These are phyloP conservation scores for Parauchenoglanis ngamensis DNA, from an alignment of 2,797 vertebrate species.

Conservation along the genomic window DNA sequence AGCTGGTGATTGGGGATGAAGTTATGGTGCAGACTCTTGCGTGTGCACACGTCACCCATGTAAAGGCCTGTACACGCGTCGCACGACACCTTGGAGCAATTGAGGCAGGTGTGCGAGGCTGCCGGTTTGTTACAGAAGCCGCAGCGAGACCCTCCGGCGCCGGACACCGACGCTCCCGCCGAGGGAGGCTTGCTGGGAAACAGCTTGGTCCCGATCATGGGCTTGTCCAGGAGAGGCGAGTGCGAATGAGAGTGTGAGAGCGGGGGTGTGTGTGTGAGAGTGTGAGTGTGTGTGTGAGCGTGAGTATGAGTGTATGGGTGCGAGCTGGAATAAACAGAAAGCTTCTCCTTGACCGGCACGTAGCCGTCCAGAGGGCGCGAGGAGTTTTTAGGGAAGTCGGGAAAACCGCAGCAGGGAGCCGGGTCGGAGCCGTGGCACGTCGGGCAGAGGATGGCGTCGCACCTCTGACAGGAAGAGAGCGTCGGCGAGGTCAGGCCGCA, in stretches of 20 bases:
- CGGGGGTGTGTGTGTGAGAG: conserved; percentile 66
- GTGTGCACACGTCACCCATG: conserved; percentile 90
- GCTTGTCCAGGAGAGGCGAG: conserved; percentile 76
- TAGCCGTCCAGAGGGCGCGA: conserved; percentile 77
- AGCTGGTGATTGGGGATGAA: conserved; percentile 96
- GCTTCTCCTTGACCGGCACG: conserved; percentile 79
- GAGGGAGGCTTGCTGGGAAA: conserved; percentile 74
- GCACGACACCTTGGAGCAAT: conserved; percentile 97
- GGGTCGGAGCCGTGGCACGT: conserved; percentile 78
- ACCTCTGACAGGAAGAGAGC: conserved; percentile 83
- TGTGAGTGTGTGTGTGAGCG: conserved; percentile 68
- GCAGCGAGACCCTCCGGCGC: conserved; percentile 72
- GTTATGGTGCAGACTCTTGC: conserved; percentile 90
- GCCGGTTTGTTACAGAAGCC: conserved; percentile 95
- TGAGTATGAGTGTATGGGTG: conserved; percentile 65
- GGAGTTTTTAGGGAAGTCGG: conserved; percentile 78
- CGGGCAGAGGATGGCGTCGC: conserved; percentile 85
- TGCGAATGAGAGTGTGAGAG: conserved; percentile 69
- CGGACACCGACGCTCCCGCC: conserved; percentile 36
- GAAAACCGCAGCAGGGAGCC: conserved; percentile 77
- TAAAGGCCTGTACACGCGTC: conserved; percentile 90
- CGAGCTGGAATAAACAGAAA: conserved; percentile 76
- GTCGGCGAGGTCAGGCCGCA: conserved; percentile 83
- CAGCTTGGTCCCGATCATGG: conserved; percentile 74
- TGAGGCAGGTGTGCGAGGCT: conserved; percentile 92